phyloP scores from a whole-genome alignment of 2,797 vertebrate species.

The Malacoraja senta region DNA sequence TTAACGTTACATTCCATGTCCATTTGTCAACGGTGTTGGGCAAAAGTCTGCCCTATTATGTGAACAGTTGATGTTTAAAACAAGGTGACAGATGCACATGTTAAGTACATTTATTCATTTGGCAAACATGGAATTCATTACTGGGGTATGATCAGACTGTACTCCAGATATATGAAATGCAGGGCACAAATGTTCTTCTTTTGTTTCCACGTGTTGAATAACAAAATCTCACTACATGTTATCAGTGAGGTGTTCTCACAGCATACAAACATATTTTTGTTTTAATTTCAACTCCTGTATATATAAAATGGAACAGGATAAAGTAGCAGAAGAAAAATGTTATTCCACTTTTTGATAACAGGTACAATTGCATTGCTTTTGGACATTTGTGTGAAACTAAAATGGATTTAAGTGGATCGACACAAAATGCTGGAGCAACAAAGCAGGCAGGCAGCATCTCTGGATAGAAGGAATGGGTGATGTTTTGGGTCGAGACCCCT shows the following conservation, averaged over 20 bases:
- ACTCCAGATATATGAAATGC: not conserved
- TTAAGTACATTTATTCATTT: not conserved
- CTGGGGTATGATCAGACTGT: not conserved
- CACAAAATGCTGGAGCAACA: too few relatives aligned
- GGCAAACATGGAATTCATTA: not conserved
- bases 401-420: too few relatives aligned
- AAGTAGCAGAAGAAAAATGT: too few relatives aligned
- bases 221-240: not conserved
- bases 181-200: not conserved
- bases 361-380: too few relatives aligned
- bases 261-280: not conserved
- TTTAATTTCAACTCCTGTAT: not conserved
- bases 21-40: not conserved
- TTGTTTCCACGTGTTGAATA: not conserved
- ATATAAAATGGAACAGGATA: too few relatives aligned
- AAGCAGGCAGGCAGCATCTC: too few relatives aligned
- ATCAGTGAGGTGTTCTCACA: not conserved
- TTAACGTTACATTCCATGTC: not conserved
- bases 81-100: not conserved
- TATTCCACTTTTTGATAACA: too few relatives aligned
- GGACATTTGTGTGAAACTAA: too few relatives aligned
- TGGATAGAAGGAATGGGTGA: too few relatives aligned
- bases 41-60: not conserved
- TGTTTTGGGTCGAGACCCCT: too few relatives aligned
- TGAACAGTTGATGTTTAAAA: not conserved